Conservation (phyloP, 2,797 vertebrate genomes). For the Cichlasoma orientale region DNA sequence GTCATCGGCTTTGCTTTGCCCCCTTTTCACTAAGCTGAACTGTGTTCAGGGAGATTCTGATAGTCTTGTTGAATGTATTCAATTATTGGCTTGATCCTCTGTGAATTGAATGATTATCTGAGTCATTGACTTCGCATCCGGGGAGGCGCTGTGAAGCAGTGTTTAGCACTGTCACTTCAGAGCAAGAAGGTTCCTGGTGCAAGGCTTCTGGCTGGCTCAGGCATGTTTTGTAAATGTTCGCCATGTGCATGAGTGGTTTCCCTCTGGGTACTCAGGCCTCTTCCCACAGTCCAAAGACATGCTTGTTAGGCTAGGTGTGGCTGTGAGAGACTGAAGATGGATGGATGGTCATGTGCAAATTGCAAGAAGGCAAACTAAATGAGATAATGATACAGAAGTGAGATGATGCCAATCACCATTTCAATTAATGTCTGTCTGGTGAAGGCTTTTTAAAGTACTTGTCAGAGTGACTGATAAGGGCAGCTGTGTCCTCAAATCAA, state of each 20-base stretch:
- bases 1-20: background rate
- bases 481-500: background rate
- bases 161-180: background rate
- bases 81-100: background rate
- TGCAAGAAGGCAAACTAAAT: background rate
- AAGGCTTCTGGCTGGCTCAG: background rate
- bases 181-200: background rate
- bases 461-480: background rate
- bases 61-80: background rate
- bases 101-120: background rate
- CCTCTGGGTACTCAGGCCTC: background rate
- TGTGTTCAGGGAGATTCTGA: background rate
- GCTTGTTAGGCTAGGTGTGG: background rate
- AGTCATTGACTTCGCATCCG: background rate
- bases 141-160: background rate
- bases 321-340: background rate
- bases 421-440: background rate
- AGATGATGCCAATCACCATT: background rate
- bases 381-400: background rate
- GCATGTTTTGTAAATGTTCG: background rate
- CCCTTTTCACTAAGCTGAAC: background rate
- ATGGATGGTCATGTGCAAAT: background rate
- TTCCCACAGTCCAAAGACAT: background rate
- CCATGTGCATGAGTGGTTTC: background rate
- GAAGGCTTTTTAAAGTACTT: background rate